Evolutionary conservation across 2,888 invertebrate species (phyloP).

Genomic region (Muschampia plurimacula): DNA sequence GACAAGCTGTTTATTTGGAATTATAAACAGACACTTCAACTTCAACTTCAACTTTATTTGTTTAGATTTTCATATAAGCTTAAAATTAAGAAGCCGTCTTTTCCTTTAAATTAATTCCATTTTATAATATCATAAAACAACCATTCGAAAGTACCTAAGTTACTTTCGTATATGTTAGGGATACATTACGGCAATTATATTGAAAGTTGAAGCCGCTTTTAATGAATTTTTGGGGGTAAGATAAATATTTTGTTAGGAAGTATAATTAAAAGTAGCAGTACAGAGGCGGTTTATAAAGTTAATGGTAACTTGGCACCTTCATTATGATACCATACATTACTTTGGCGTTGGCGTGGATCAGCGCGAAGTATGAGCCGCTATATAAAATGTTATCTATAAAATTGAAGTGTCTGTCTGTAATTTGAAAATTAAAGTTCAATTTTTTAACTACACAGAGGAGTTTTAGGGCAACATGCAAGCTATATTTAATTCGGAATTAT

Average conservation of each 20-base stretch:
- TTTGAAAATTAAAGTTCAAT: no score
- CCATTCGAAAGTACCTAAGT: constrained; percentile 30
- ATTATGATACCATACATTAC: constrained; percentile 43
- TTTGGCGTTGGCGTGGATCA: constrained; percentile 6
- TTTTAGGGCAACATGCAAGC: no score
- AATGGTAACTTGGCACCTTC: constrained; percentile 26
- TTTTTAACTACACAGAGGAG: no score
- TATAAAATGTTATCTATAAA: no score
- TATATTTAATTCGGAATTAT: no score
- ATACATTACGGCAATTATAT: constrained; percentile 40
- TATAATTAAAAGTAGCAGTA: constrained; percentile 47
- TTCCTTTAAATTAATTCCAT: constrained; percentile 10
- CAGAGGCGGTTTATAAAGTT: constrained; percentile 41
- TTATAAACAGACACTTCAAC: no score
- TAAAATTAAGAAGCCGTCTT: neutral
- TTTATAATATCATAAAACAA: constrained; percentile 40
- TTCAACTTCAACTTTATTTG: no score
- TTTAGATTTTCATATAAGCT: neutral
- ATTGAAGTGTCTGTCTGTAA: no score
- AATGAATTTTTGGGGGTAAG: constrained; percentile 46
- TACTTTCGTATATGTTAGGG: constrained; percentile 42
- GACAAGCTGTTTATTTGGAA: no score
- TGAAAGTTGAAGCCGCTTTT: constrained; percentile 45
- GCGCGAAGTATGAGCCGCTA: neutral
- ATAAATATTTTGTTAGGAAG: constrained; percentile 50